Percentiles rank a stretch among this genome's conserved stretches.
These are phyloP conservation scores for Ophion obscuratus DNA, from an alignment of 2,888 invertebrate species.

Conservation along the genomic window DNA sequence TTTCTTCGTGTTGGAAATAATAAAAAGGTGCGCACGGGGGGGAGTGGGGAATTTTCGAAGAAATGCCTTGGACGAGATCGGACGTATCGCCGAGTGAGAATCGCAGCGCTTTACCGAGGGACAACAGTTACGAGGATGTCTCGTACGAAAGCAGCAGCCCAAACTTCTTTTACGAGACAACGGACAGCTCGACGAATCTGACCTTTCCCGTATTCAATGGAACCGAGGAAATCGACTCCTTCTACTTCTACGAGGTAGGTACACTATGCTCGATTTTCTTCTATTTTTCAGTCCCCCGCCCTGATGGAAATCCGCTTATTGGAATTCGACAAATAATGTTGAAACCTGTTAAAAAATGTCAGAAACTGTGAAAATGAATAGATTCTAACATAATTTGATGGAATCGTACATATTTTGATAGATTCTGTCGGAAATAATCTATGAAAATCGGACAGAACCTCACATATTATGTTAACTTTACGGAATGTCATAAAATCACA, in stretches of 20 bases:
- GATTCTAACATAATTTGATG: too few species aligned
- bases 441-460: too few species aligned
- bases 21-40: not conserved
- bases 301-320: too few species aligned
- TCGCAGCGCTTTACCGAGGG: slow-evolving; percentile 40
- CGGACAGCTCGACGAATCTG: slow-evolving; percentile 66
- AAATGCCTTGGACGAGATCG: slow-evolving; percentile 49
- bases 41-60: slow-evolving; percentile 7
- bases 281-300: not conserved
- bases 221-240: slow-evolving; percentile 82
- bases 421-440: too few species aligned
- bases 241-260: slow-evolving; percentile 84
- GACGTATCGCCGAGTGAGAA: slow-evolving; percentile 39
- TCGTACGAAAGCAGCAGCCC: slow-evolving; percentile 31
- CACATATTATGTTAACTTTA: too few species aligned
- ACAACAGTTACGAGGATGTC: slow-evolving; percentile 51
- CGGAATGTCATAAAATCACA: too few species aligned
- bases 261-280: not conserved
- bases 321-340: too few species aligned
- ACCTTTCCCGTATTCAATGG: slow-evolving; percentile 70
- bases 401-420: too few species aligned
- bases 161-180: slow-evolving; percentile 68
- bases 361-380: too few species aligned
- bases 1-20: not conserved
- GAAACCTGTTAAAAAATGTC: too few species aligned